These are phyloP conservation scores for Euphydryas editha DNA, from an alignment of 2,888 invertebrate species.

Conservation along the genomic window DNA sequence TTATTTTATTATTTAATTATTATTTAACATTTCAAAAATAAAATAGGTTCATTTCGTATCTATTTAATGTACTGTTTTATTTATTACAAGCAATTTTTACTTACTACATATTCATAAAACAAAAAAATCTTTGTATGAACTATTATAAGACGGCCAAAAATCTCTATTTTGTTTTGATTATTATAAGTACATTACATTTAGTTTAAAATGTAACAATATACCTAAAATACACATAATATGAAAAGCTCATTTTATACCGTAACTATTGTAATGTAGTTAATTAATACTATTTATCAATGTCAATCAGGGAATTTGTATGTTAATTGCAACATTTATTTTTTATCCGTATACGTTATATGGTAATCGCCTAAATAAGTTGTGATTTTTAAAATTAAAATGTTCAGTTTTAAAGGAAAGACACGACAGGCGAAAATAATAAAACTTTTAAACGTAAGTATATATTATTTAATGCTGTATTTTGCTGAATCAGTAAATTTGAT, in stretches of 20 bases:
- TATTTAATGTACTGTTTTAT: too few species aligned
- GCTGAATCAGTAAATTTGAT: neutral
- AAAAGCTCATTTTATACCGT: neutral
- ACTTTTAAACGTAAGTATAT: slow-evolving; percentile 57
- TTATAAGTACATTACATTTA: too few species aligned
- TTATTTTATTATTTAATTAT: neutral
- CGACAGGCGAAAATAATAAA: slow-evolving; percentile 57
- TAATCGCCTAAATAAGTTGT: neutral
- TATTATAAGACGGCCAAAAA: too few species aligned
- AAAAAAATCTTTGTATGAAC: too few species aligned
- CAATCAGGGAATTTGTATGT: slow-evolving; percentile 1
- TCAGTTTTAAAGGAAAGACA: slow-evolving; percentile 59
- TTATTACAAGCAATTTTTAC: too few species aligned
- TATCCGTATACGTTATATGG: neutral
- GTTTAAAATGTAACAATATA: too few species aligned
- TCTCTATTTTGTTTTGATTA: too few species aligned
- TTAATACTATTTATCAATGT: slow-evolving; percentile 14
- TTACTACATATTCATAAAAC: too few species aligned
- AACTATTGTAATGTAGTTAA: slow-evolving; percentile 5
- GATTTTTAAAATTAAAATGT: slow-evolving; percentile 51
- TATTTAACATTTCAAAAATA: neutral
- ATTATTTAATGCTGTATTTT: slow-evolving; percentile 22
- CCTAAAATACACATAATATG: neutral
- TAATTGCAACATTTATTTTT: neutral
- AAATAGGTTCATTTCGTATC: too few species aligned